phyloP scores from a whole-genome alignment of 1,140 invertebrate species.

The Heliconius hewitsoni region DNA sequence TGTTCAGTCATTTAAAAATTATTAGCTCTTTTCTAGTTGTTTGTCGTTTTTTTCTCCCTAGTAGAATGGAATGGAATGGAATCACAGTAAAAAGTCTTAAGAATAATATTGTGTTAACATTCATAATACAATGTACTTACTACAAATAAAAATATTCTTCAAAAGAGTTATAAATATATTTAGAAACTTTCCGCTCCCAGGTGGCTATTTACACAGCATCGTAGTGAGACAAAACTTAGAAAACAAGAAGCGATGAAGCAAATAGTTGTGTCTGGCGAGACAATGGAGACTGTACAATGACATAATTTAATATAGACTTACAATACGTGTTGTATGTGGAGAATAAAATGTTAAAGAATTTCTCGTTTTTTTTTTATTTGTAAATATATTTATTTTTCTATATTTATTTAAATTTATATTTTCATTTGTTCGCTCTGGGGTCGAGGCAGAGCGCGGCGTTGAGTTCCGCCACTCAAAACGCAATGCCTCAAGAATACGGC shows the following conservation, averaged over 20 bases:
- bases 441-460: too few species aligned
- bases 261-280: constrained; percentile 23
- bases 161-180: constrained; percentile 34
- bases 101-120: too few species aligned
- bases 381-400: not conserved
- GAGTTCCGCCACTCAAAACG: too few species aligned
- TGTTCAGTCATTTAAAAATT: too few species aligned
- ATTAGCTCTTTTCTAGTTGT: too few species aligned
- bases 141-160: constrained; percentile 22
- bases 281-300: constrained; percentile 25
- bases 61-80: too few species aligned
- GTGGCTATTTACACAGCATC: constrained; percentile 58
- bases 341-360: not conserved
- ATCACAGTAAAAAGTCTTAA: too few species aligned
- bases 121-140: not conserved
- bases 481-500: not conserved
- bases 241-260: constrained; percentile 36
- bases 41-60: too few species aligned
- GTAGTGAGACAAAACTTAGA: constrained; percentile 47
- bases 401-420: too few species aligned
- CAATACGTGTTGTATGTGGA: not conserved
- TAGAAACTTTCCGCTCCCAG: constrained; percentile 48
- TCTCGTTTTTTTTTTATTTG: not conserved
- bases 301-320: constrained; percentile 24
- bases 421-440: too few species aligned